Base-by-base conservation (phyloP, 1,140 invertebrate species). In the Sinella curviseta region DNA sequence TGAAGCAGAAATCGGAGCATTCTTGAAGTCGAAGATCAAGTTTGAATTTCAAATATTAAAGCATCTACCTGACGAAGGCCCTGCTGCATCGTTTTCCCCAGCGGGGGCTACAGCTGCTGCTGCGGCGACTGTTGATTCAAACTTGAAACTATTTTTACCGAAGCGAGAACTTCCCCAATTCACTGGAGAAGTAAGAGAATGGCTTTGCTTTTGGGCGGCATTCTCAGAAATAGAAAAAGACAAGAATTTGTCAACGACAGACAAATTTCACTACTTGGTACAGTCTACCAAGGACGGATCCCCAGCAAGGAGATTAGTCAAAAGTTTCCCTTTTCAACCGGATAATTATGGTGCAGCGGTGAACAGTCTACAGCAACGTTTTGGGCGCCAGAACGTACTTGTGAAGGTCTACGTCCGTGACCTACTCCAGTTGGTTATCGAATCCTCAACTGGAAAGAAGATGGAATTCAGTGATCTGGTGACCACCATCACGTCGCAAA, bases 341-440 rank as follows among this genome's bases (percentile, higher is more conserved):
- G 80, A 81, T 36, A 86, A 86, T 77, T 86, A 86, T 65, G 31
- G 36, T 0, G 84, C 84, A 67, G 85, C 82, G 20, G 76, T 86
- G 1, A 74, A 84, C 14, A 78, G 80, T 67, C 78, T 86, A 8
- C 84, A 85, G 70, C 75, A 30, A 77, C 76, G 84, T 78, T 86
- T 85, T 77, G 86, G 84, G 28, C 39, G 84, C 30, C 84, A 86
- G 0, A 83, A 85, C 36, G 55, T 86, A 14, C 34, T 86, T 1
- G 82, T 86, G 1, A 83, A 86, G 77, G 83, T 84, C 77, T 87
- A 87, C 80, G 83, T 85, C 4, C 79, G 85, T 28, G 85, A 87
- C 74, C 26, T 87, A 3, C 76, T 86, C 4, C 60, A 70, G 0
- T 36, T 87, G 16, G 81, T 83, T 0, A 28, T 85, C 24, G 74